A percentile compares a stretch with the other conserved stretches of the same genome.
These are phyloP conservation scores for Semnopithecus entellus DNA, from an alignment of 2,113 vertebrate species.

Conservation along the genomic window DNA sequence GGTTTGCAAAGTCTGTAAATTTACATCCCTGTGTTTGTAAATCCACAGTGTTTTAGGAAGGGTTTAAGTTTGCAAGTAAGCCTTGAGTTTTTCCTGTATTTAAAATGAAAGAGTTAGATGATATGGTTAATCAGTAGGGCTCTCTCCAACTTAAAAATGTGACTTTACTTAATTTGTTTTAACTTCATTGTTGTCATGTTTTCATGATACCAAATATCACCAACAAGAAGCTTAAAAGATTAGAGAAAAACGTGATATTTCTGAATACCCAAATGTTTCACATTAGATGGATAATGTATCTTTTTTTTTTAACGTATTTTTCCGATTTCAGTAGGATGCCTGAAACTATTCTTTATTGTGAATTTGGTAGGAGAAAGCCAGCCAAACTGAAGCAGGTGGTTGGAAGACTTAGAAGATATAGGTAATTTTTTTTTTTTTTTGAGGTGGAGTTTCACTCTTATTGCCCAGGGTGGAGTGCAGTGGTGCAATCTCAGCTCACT, in stretches of 20 bases:
- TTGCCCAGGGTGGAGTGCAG: too few species aligned
- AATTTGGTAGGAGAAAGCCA: not conserved
- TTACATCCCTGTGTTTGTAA: not conserved
- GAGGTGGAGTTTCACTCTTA: too few species aligned
- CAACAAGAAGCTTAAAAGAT: not conserved
- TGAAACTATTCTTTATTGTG: not conserved
- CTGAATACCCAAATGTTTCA: not conserved
- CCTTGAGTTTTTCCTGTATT: not conserved
- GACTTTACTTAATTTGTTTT: constrained; percentile 34
- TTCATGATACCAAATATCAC: not conserved
- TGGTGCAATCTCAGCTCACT: too few species aligned
- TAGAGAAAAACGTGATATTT: constrained; percentile 23
- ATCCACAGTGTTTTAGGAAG: not conserved
- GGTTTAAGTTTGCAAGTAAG: not conserved
- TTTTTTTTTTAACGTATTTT: not conserved
- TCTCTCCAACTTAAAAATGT: constrained; percentile 4
- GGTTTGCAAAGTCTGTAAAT: not conserved
- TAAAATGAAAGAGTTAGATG: constrained; percentile 6
- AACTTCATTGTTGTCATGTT: not conserved
- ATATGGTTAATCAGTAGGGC: not conserved
- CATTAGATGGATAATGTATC: not conserved
- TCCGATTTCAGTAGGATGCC: not conserved
- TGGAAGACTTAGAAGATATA: not conserved
- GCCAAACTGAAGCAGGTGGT: not conserved
- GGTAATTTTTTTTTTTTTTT: not conserved